Conservation (phyloP, 2,888 invertebrate genomes). For the Aspidapion aeneum region DNA sequence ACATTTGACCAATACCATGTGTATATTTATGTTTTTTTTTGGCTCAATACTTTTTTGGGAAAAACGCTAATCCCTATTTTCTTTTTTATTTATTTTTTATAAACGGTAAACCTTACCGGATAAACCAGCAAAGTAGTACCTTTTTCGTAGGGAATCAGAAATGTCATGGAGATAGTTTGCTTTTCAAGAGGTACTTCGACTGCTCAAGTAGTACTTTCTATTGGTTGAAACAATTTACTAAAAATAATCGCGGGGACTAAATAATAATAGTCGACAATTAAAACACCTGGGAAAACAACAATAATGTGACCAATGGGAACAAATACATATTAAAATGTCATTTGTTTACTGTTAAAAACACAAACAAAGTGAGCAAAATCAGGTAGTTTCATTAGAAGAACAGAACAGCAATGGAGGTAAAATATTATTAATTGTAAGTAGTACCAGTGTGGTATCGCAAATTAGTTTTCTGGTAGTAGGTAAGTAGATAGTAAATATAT, state of each 20-base stretch:
- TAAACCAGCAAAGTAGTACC: not conserved
- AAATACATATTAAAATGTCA: not conserved
- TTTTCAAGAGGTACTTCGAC: too few species aligned
- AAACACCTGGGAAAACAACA: too few species aligned
- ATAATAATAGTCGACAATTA: too few species aligned
- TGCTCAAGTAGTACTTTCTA: too few species aligned
- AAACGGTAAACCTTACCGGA: not conserved
- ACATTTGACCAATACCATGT: not conserved
- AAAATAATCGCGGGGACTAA: too few species aligned
- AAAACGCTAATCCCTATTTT: not conserved
- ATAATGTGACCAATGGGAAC: too few species aligned
- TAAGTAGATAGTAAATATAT: too few species aligned
- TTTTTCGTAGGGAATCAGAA: not conserved
- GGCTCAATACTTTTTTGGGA: not conserved
- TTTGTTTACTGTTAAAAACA: not conserved
- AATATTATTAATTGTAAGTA: too few species aligned
- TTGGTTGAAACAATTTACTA: too few species aligned
- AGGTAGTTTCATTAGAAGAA: not conserved
- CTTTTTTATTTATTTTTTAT: not conserved
- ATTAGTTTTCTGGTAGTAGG: too few species aligned
- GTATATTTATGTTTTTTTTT: not conserved
- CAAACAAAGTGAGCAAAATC: not conserved
- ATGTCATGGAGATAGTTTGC: not conserved
- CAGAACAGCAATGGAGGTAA: not conserved
- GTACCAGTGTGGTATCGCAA: too few species aligned